A percentile compares a stretch with the other conserved stretches of the same genome.
Conservation (phyloP, 2,113 vertebrate genomes). For the Rhizomys pruinosus region DNA sequence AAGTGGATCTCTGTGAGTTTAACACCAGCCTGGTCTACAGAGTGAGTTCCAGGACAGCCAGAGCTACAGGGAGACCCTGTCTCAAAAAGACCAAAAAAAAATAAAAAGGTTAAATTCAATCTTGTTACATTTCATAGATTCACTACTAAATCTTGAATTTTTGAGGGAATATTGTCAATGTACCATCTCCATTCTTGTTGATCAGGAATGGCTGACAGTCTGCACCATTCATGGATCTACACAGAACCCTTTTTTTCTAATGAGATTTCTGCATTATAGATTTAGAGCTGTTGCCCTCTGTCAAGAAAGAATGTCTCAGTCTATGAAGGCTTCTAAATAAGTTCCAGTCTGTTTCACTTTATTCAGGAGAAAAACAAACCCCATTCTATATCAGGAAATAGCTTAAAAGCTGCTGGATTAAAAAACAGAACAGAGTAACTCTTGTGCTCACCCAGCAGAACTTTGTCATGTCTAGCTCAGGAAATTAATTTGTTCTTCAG, state of each 20-base stretch:
- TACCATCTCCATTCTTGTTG: not conserved
- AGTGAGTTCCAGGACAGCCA: no score
- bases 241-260: not conserved
- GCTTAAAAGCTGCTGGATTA: not conserved
- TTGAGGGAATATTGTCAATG: not conserved
- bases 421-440: not conserved
- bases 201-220: not conserved
- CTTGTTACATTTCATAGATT: not conserved
- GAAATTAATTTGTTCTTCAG: constrained; percentile 64
- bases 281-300: not conserved
- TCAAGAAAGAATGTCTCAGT: not conserved
- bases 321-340: not conserved
- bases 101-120: constrained; percentile 15
- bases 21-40: no score
- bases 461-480: constrained; percentile 40
- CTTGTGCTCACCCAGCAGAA: not conserved
- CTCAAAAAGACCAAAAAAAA: no score
- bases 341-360: not conserved
- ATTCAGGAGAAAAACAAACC: not conserved
- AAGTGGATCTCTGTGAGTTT: no score
- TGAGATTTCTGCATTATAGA: not conserved
- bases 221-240: not conserved
- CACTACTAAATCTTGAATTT: constrained; percentile 2
- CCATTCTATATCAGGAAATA: not conserved
- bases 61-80: no score